These are phyloP conservation scores for Eufriesea mexicana DNA, from an alignment of 1,140 invertebrate species.

Conservation along the genomic window DNA sequence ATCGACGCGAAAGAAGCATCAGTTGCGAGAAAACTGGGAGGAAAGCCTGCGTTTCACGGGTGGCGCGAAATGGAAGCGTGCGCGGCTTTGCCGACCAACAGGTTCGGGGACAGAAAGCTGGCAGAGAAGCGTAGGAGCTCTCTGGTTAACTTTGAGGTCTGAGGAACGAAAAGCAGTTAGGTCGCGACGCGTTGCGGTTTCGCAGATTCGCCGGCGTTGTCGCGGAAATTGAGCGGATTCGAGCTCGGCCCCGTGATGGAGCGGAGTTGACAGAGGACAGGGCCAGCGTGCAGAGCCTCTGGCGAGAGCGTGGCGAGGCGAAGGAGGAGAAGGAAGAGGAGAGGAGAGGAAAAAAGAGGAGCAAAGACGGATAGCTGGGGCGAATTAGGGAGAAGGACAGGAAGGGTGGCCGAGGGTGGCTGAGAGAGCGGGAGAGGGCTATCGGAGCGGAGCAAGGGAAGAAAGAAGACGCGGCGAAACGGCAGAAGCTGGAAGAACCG, in stretches of 20 bases:
- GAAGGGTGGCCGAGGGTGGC: slow-evolving; percentile 8
- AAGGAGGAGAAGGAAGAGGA: neutral
- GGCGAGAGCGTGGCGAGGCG: neutral
- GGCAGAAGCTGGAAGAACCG: slow-evolving; percentile 35
- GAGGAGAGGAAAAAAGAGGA: neutral
- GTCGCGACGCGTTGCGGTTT: slow-evolving; percentile 75
- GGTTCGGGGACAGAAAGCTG: slow-evolving; percentile 32
- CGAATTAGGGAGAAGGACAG: neutral
- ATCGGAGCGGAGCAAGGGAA: slow-evolving; percentile 5
- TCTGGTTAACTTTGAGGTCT: slow-evolving; percentile 62
- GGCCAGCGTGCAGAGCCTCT: neutral
- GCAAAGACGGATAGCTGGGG: neutral
- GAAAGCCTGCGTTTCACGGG: slow-evolving; percentile 33
- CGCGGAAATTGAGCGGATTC: slow-evolving; percentile 73
- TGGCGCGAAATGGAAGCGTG: slow-evolving; percentile 53
- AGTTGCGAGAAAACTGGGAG: no score
- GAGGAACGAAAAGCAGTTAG: slow-evolving; percentile 78
- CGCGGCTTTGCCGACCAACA: slow-evolving; percentile 16
- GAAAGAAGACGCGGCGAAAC: slow-evolving; percentile 22
- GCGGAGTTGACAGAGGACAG: slow-evolving; percentile 42
- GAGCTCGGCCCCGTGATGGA: slow-evolving; percentile 41
- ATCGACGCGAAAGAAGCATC: neutral
- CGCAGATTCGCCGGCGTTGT: slow-evolving; percentile 57
- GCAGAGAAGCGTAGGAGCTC: neutral
- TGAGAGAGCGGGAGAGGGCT: neutral